Conservation (phyloP, 1,140 invertebrate genomes). For the Caenorhabditis briggsae region DNA sequence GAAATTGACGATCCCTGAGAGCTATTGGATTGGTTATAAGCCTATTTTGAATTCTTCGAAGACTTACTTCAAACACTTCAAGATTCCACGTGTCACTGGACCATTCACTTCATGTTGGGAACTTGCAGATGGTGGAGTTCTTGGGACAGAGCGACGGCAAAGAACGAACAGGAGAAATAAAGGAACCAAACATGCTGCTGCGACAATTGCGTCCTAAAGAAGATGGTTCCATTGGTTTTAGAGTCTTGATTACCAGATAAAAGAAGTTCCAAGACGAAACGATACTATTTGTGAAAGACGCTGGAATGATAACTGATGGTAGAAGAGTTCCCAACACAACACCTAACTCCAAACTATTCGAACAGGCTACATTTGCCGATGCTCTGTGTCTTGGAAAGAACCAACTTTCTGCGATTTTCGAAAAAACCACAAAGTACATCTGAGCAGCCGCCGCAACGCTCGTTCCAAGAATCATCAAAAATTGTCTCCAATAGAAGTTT, state of each 20-base stretch:
- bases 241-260: not conserved
- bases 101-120: slow-evolving; percentile 33
- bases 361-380: slow-evolving; percentile 24
- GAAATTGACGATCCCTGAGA: slow-evolving; percentile 52
- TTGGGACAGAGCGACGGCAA: slow-evolving; percentile 18
- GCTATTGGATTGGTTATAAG: not conserved
- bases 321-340: slow-evolving; percentile 36
- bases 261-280: slow-evolving; percentile 3
- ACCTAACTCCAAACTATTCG: slow-evolving; percentile 12
- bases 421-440: slow-evolving; percentile 40
- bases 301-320: slow-evolving; percentile 21
- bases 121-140: slow-evolving; percentile 4
- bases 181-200: not conserved
- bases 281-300: not conserved
- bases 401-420: slow-evolving; percentile 42
- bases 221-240: not conserved
- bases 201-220: slow-evolving; percentile 3
- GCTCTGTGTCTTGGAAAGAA: slow-evolving; percentile 32
- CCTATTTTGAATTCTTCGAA: not conserved
- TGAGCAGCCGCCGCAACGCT: slow-evolving; percentile 21
- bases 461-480: slow-evolving; percentile 30
- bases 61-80: slow-evolving; percentile 42
- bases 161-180: slow-evolving; percentile 29
- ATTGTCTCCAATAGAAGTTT: slow-evolving; percentile 36
- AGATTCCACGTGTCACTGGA: slow-evolving; percentile 26